Evolutionary conservation across 2,888 invertebrate genomes (phyloP), one percentile per base, ranked within the genome.

Genomic region (Epirrita christyi): DNA sequence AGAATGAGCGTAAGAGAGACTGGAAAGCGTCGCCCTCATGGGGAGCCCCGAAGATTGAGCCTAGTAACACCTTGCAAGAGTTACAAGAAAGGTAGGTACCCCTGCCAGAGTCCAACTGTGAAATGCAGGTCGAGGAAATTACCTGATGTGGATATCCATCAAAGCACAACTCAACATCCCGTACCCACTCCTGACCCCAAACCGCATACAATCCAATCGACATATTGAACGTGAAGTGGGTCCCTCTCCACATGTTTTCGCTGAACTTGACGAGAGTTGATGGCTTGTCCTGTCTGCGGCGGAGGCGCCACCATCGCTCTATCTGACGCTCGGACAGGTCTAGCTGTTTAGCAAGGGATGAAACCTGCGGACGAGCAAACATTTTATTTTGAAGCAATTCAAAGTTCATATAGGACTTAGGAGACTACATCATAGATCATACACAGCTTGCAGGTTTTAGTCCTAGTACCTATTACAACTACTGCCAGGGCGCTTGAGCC

Each of bases 161-260:
- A 94, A 97, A 98, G 82, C 98, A 98, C 75, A 96, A 88, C 64
- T 96, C 96, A 52, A 98, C 97, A 76, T 98, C 94, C 97, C 97
- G 97, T 68, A 98, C 92, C 98, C 98, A 99, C 28, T 96, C 94
- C 86, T 98, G 98, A 81, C 97, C 95, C 97, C 97, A 98, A 36
- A 98, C 88, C 57, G 96, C 93, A 73, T 94, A 93, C 38, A 97
- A 73, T 10, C 98, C 98, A 85, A 95, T 97, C 32, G 94, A 87
- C 83, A 98, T 97, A 68, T 96, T 96, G 79, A 93, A 95, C 7
- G 94, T 85, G 80, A 98, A 98, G 88, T 97, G 98, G 46, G 95
- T 88, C 83, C 96, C 96, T 66, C 97, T 92, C 98, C 98, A 98
- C 88, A 96, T 94, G 78, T 96, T 97, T 90, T 98, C 98, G 78